Conservation (phyloP, 2,888 invertebrate species). For the Patella depressa region DNA sequence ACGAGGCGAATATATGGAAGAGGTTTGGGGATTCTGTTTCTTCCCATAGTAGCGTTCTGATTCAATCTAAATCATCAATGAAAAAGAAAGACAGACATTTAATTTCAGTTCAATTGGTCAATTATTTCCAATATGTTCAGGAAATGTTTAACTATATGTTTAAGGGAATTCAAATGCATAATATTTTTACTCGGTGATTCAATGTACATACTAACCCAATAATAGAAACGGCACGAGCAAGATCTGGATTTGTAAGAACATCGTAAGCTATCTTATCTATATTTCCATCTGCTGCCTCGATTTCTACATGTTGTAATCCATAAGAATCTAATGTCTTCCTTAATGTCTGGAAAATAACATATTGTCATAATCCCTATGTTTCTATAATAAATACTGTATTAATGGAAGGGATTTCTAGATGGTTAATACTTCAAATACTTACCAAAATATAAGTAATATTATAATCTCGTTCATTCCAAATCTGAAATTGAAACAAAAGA, state of each 20-base stretch:
- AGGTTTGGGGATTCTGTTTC: too few species aligned
- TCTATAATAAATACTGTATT: neutral
- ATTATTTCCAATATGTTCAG: too few species aligned
- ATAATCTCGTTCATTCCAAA: slow-evolving; percentile 68
- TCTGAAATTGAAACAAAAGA: slow-evolving; percentile 40
- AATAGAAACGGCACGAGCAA: slow-evolving; percentile 55
- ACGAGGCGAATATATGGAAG: too few species aligned
- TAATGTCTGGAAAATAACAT: slow-evolving; percentile 41
- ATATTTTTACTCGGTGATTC: too few species aligned
- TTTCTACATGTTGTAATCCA: slow-evolving; percentile 50
- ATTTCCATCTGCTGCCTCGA: slow-evolving; percentile 63
- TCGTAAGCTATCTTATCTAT: slow-evolving; percentile 45
- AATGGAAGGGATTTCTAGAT: neutral
- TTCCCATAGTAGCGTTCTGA: too few species aligned
- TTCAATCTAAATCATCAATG: too few species aligned
- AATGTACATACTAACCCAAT: slow-evolving; percentile 58
- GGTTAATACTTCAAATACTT: slow-evolving; percentile 11
- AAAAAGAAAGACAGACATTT: too few species aligned
- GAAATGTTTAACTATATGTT: too few species aligned
- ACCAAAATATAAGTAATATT: slow-evolving; percentile 61
- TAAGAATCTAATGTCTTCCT: slow-evolving; percentile 45
- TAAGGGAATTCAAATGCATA: too few species aligned
- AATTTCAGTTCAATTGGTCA: too few species aligned
- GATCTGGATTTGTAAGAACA: slow-evolving; percentile 48
- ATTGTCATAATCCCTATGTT: neutral